A percentile compares a stretch with the other conserved stretches of the same genome.
Conservation (phyloP, 2,113 vertebrate genomes). For the Axis porcinus region DNA sequence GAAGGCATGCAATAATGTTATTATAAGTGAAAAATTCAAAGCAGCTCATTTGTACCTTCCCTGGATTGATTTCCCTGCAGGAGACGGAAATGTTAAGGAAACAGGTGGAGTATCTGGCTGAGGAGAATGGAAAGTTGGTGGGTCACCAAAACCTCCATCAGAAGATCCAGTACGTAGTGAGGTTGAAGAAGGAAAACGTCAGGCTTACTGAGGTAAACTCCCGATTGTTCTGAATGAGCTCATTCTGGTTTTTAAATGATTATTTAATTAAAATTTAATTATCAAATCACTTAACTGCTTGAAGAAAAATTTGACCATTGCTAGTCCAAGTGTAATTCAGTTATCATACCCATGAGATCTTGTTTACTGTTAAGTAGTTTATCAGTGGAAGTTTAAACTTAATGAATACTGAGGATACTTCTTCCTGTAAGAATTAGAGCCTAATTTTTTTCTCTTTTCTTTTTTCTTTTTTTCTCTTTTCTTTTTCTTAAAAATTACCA, state of each 20-base stretch:
- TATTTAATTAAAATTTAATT: not conserved
- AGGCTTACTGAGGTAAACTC: constrained; percentile 89
- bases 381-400: not conserved
- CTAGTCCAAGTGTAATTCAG: not conserved
- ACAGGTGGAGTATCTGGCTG: constrained; percentile 87
- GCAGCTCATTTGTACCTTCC: not conserved
- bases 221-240: not conserved
- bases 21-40: not conserved
- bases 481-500: constrained; percentile 60
- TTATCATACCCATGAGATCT: not conserved
- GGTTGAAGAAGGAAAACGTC: constrained; percentile 92
- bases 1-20: not conserved
- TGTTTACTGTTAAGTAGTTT: constrained; percentile 5
- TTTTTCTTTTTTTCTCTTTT: constrained; percentile 19
- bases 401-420: not conserved
- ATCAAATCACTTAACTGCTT: not conserved
- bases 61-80: constrained; percentile 75
- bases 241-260: not conserved
- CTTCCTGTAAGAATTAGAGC: not conserved
- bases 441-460: constrained; percentile 11
- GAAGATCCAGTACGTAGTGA: constrained; percentile 97
- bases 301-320: not conserved
- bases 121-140: constrained; percentile 95
- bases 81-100: constrained; percentile 88
- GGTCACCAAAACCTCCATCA: constrained; percentile 96